Conservation (phyloP, 2,888 invertebrate genomes). For the Julus scandinavius region DNA sequence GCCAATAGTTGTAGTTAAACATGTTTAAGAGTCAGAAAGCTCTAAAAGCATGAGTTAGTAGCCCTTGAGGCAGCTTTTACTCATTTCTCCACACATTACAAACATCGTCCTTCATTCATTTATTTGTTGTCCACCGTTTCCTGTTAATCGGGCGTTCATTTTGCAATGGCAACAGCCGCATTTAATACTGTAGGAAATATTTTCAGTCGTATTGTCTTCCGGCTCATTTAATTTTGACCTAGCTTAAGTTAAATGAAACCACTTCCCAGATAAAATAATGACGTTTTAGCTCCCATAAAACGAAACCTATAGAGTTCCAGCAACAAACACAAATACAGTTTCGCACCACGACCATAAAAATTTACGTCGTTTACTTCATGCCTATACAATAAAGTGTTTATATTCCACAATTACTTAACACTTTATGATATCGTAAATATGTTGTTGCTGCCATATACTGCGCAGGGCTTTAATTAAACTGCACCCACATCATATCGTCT, state of each 20-base stretch:
- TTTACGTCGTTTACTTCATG: slow-evolving; percentile 23
- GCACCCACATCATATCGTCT: background rate
- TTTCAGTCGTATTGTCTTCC: slow-evolving; percentile 22
- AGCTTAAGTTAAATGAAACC: slow-evolving; percentile 30
- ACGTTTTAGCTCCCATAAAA: slow-evolving; percentile 38
- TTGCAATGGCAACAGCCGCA: background rate
- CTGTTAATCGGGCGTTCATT: slow-evolving; percentile 19
- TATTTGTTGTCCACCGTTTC: background rate
- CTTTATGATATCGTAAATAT: slow-evolving; percentile 39
- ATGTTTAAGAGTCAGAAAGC: background rate
- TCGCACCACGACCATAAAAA: background rate
- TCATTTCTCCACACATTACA: background rate
- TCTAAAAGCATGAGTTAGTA: background rate
- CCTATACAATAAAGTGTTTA: slow-evolving; percentile 38
- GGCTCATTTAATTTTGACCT: slow-evolving; percentile 35
- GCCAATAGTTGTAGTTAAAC: background rate
- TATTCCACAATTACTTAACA: slow-evolving; percentile 34
- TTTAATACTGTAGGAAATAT: slow-evolving; percentile 9
- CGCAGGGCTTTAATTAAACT: background rate
- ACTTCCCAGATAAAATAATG: slow-evolving; percentile 39
- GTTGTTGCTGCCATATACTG: background rate
- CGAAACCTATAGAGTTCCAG: background rate
- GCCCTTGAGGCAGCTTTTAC: background rate
- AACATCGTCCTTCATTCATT: background rate
- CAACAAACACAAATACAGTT: background rate